Percentiles rank a stretch among this genome's conserved stretches.
phyloP scores from a whole-genome alignment of 2,113 vertebrate genomes.

The Psophia crepitans region DNA sequence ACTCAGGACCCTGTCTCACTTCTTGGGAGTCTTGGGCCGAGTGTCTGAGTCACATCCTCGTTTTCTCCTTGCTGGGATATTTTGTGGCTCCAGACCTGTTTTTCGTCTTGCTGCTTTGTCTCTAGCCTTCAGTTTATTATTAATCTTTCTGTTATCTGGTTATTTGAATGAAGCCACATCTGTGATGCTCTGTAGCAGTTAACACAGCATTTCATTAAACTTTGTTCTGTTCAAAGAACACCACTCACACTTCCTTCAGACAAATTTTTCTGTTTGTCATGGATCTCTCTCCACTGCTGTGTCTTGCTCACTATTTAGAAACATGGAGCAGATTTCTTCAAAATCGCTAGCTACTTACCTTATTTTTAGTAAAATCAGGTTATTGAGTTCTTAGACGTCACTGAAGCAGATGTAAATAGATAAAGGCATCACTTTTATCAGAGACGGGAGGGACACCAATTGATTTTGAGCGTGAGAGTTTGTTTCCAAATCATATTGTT shows the following conservation, averaged over 20 bases:
- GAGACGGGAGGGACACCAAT: accelerated
- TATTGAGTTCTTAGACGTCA: background rate
- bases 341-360: background rate
- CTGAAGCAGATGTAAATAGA: background rate
- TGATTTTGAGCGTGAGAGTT: background rate
- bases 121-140: background rate
- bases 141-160: background rate
- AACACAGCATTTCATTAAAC: background rate
- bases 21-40: background rate
- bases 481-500: background rate
- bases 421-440: background rate
- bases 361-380: background rate
- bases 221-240: background rate
- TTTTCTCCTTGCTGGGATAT: background rate
- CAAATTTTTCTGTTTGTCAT: background rate
- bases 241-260: background rate
- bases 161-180: background rate
- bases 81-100: background rate
- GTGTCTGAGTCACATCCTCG: background rate
- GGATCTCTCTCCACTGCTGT: background rate
- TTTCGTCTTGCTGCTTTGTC: background rate
- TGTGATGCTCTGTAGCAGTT: background rate
- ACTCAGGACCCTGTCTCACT: background rate
- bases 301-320: background rate
- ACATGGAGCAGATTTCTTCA: background rate